Evolutionary conservation across 2,113 vertebrate genomes (phyloP).

Genomic region (Proterorhinus semilunaris): DNA sequence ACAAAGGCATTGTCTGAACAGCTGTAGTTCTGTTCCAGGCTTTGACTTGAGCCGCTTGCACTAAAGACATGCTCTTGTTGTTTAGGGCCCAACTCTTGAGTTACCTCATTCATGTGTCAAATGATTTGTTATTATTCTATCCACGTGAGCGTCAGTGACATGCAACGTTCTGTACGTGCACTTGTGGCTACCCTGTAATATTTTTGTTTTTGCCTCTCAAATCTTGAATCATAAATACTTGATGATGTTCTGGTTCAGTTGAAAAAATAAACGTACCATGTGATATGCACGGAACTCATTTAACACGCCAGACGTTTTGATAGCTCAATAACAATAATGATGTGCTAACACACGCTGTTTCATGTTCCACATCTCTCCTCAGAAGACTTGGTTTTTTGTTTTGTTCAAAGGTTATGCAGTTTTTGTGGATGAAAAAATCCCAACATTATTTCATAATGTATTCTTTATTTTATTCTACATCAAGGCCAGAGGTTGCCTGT

Average conservation of each 20-base stretch:
- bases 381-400: too few relatives aligned
- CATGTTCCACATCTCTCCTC: slow-evolving; percentile 36
- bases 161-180: slow-evolving; percentile 45
- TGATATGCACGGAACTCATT: background rate
- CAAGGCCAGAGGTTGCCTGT: background rate
- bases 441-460: background rate
- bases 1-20: slow-evolving; percentile 36
- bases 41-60: slow-evolving; percentile 59
- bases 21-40: slow-evolving; percentile 31
- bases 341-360: slow-evolving; percentile 7
- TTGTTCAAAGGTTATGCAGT: background rate
- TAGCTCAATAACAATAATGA: background rate
- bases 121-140: slow-evolving; percentile 36
- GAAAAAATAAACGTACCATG: slow-evolving; percentile 27
- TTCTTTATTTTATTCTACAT: background rate
- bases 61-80: slow-evolving; percentile 62
- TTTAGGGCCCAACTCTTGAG: slow-evolving; percentile 57
- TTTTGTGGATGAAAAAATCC: background rate
- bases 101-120: slow-evolving; percentile 64
- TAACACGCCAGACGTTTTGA: background rate
- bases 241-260: slow-evolving; percentile 30
- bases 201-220: slow-evolving; percentile 35
- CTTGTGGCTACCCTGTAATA: slow-evolving; percentile 25
- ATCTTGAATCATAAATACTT: slow-evolving; percentile 60
- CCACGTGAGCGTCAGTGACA: slow-evolving; percentile 46